Base-by-base conservation (phyloP, 2,113 vertebrate genomes). In the Tyto alba region DNA sequence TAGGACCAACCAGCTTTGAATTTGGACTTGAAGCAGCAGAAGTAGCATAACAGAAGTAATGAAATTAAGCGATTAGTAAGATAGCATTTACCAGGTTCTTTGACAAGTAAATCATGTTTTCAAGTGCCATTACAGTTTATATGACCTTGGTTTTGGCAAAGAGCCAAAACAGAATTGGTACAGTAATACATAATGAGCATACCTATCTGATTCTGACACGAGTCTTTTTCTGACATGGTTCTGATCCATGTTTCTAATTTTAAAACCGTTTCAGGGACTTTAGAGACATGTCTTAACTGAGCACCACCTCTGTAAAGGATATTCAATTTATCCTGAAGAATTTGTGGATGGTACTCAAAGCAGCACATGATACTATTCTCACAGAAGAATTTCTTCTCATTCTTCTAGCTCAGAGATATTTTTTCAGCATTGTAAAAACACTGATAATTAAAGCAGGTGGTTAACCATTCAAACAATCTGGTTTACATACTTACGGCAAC, bases 231-330 rank as follows among this genome's bases (percentile, higher is more conserved):
- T 89, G 77, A 67, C 56, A 34, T 40, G 41, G 74, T 93, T 95
- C 77, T 88, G 78, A 96, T 74, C 81, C 62, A 41, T 29, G 81
- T 26, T 96, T 88, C 89, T 97, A 95, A 95, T 94, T 95, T 13
- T 91, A 45, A 89, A 91, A 95, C 11, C 29, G 34, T 82, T 94
- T 90, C 80, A 89, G 36, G 30, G 87, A 91, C 91, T 92, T 89
- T 22, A 60, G 9, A 89, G 74, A 73, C 59, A 80, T 82, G 66
- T 83, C 88, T 90, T 85, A 69, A 93, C 45, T 14, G 45, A 80
- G 34, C 22, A 78, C 87, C 64, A 43, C 14, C 30, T 85, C 55
- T 73, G 32, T 40, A 66, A 88, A 87, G 41, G 48, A 69, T 57
- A 77, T 40, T 62, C 23, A 59, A 5, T 72, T 81, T 52, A 85